Percentiles rank a stretch among this genome's conserved stretches.
Conservation (phyloP, 1,140 invertebrate species). For the Chironomus tepperi region DNA sequence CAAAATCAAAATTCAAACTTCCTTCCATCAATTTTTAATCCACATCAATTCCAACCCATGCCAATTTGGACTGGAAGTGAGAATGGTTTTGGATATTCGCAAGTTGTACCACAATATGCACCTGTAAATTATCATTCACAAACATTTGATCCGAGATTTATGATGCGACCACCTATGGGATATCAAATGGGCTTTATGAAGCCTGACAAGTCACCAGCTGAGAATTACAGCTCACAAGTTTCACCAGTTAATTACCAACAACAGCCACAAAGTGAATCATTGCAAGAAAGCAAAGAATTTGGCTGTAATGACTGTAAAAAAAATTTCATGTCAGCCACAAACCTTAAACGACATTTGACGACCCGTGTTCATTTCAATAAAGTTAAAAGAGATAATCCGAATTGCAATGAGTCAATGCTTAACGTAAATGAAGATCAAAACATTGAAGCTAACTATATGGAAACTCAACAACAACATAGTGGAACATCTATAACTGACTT, state of each 20-base stretch:
- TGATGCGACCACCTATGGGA: background rate
- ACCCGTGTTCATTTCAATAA: too few relatives aligned
- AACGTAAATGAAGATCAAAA: background rate
- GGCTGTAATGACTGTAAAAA: too few relatives aligned
- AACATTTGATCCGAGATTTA: background rate
- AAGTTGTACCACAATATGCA: background rate
- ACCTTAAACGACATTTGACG: too few relatives aligned
- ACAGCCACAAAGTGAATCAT: too few relatives aligned
- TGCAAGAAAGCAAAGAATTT: too few relatives aligned
- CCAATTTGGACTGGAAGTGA: background rate
- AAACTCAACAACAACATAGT: background rate
- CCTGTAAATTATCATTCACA: background rate
- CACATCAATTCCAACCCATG: background rate
- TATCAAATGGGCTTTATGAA: background rate
- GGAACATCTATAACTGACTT: background rate
- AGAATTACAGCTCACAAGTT: too few relatives aligned
- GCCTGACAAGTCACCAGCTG: background rate
- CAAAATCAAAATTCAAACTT: background rate
- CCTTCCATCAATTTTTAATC: constrained; percentile 17
- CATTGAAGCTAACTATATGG: background rate
- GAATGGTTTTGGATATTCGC: background rate
- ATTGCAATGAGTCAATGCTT: too few relatives aligned
- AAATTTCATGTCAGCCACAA: too few relatives aligned
- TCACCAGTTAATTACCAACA: too few relatives aligned
- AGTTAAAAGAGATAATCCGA: too few relatives aligned